Evolutionary conservation across 2,888 invertebrate genomes (phyloP), one percentile per base, ranked within the genome.

Genomic region (Cataglyphis altisquamis): DNA sequence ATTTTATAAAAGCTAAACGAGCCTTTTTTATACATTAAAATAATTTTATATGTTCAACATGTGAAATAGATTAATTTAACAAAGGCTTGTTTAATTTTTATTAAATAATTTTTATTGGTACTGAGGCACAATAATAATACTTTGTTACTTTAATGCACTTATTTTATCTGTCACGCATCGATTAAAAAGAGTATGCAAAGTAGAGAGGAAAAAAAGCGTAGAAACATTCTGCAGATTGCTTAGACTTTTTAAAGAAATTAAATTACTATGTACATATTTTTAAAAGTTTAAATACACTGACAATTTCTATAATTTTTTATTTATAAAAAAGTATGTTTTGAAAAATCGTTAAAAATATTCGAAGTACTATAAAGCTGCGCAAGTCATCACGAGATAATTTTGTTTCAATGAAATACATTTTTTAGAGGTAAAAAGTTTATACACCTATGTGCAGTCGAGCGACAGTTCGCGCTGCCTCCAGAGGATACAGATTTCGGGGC

Each of bases 401-500:
- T 60, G 57, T 70, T 80, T 70, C 60, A 72, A 80, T 80, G 48
- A 80, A 70, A 80, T 80, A 60, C 72, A 80, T 70, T 80, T 80
- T 80, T 80, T 80, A 80, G 32, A 36, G 45, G 36, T 48, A 9
- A 18, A 70, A 80, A 80, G 66, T 66, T 64, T 39, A 82, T 78
- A 60, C 66, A 36, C 57, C 64, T 82, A 66, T 62, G 83, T 82
- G 83, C 68, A 62, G 67, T 66, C 81, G 72, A 75, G 85, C 85
- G 86, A 84, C 82, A 72, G 84, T 85, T 82, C 72, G 72, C 86
- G 70, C 70, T 66, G 72, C 68, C 83, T 72, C 82, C 72, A 52
- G 88, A 88, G 87, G 82, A 88, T 87, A 90, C 86, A 87, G 89
- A 90, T 90, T 90, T 89, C 72, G 84, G 84, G 74, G 84, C 84